Conservation (phyloP, 2,888 invertebrate species). For the Caenorhabditis wallacei region DNA sequence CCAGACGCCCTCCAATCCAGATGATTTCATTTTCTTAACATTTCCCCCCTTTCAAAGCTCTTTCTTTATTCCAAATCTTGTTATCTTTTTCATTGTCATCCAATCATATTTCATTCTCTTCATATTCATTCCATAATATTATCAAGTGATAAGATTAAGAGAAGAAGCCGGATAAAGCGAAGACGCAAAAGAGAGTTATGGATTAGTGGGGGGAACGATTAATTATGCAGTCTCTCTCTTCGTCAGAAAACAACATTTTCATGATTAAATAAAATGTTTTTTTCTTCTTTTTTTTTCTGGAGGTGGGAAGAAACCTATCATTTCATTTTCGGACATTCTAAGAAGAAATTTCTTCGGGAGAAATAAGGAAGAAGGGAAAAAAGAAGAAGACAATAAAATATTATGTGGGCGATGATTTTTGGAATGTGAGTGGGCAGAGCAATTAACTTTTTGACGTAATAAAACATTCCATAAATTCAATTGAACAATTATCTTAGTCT, state of each 20-base stretch:
- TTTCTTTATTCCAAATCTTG: conserved; percentile 31
- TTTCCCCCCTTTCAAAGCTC: conserved; percentile 13
- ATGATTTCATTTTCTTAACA: conserved; percentile 44
- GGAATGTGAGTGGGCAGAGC: not conserved
- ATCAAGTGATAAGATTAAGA: conserved; percentile 52
- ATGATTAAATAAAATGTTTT: conserved; percentile 34
- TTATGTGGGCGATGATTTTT: too few species aligned
- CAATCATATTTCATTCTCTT: conserved; percentile 16
- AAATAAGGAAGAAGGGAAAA: too few species aligned
- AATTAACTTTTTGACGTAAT: too few species aligned
- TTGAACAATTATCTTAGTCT: too few species aligned
- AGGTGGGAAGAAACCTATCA: conserved; percentile 18
- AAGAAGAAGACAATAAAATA: not conserved
- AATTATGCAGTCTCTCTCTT: conserved; percentile 28
- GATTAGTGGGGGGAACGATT: conserved; percentile 23
- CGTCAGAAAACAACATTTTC: conserved; percentile 6
- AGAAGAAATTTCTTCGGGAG: too few species aligned
- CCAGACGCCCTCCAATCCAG: not conserved
- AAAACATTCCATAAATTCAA: too few species aligned
- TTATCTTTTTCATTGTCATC: conserved; percentile 34
- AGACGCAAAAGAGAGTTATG: conserved; percentile 27
- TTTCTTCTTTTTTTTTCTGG: conserved; percentile 9
- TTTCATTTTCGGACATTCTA: not conserved
- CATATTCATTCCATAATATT: conserved; percentile 27
- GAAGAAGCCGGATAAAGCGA: conserved; percentile 45